Evolutionary conservation across 2,113 vertebrate species (phyloP), one percentile per base, ranked within the genome.

Genomic region (Neogale vison): DNA sequence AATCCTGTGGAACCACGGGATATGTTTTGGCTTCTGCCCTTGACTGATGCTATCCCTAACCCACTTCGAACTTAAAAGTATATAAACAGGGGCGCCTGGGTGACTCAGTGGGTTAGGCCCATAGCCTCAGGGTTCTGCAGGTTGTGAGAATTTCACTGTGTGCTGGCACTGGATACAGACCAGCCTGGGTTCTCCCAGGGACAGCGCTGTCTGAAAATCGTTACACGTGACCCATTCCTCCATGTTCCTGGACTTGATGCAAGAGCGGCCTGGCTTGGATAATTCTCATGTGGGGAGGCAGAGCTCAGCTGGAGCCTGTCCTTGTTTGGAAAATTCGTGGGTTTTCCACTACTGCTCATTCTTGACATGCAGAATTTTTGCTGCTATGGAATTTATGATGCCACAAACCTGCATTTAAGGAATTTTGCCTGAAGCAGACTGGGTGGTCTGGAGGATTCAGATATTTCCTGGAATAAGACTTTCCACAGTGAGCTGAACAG

Each of bases 361-460:
- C 90, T 96, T 79, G 76, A 94, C 52, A 12, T 81, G 90, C 72
- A 59, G 57, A 59, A 59, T 86, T 84, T 61, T 77, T 50, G 93
- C 84, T 96, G 80, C 90, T 83, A 3, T 96, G 92, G 90, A 93
- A 83, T 94, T 93, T 85, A 71, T 36, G 95, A 55, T 67, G 65
- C 96, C 90, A 55, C 90, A 83, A 61, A 67, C 85, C 71, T 93
- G 57, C 18, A 4, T 71, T 84, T 79, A 81, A 95, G 88, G 69
- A 93, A 88, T 88, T 77, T 88, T 90, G 57, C 57, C 59, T 88
- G 11, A 47, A 80, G 96, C 89, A 23, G 21, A 45, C 61, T 63
- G 34, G 88, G 86, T 95, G 94, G 94, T 72, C 95, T 96, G 55
- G 71, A 79, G 82, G 34, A 50, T 83, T 63, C 29, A n/a, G 34